Base-by-base conservation (phyloP, 1,140 invertebrate genomes). In the Saccostrea echinata region DNA sequence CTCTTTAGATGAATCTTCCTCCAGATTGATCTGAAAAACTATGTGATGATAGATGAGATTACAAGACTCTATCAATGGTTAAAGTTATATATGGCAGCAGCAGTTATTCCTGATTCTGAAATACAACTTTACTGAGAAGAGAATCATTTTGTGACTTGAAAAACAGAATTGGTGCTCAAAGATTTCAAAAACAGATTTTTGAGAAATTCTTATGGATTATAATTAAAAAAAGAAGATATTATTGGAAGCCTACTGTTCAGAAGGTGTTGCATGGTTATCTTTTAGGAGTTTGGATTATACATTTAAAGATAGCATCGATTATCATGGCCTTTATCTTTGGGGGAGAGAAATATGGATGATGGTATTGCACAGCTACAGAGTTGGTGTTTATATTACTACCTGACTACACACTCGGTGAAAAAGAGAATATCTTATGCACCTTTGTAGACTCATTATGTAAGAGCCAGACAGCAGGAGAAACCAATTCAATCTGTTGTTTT, bases 391-490 rank as follows among this genome's bases (percentile, higher is more conserved):
- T 33, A 76, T 76, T 30, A 76, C 68, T 76, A 76, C 68, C 68
- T 30, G 68, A 76, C 27, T 76, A 76, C 68, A 76, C 8, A 16
- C 68, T 27, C 68, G 13, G 4, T 76, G 68, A 76, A 76, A 76
- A 30, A 76, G 68, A 33, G 68, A 76, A 76, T 76, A 76, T 76
- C 68, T 30, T 27, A 33, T 30, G 24, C 68, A 76, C 68, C 68
- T 76, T 68, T 76, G 27, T 76, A 76, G 68, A 76, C 68, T 76
- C 68, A 76, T 76, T 76, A 76, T 76, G 68, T 76, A 76, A 76
- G 68, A 76, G 27, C 27, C 68, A 76, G 68, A 76, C 68, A 18
- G 68, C 68, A 76, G 68, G 9, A 76, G 68, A 76, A 76, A 76
- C 68, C 68, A 76, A 76, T 76, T 76, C 68, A 76, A 76, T 76